Conservation (phyloP, 92 coral and sea anemone species). For the Pocillopora meandrina region DNA sequence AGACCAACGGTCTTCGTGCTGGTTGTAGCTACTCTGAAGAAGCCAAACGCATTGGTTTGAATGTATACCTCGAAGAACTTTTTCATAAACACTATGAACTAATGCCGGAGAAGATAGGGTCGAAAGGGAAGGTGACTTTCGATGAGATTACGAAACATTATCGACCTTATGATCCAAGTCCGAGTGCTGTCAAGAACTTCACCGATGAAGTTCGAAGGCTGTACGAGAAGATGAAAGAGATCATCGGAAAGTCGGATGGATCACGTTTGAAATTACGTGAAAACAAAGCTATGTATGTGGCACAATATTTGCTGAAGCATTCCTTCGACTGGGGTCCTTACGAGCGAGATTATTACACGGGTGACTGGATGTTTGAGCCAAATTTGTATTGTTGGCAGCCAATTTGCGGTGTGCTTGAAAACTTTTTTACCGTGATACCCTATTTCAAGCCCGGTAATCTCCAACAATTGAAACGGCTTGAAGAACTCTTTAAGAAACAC, state of each 20-base stretch:
- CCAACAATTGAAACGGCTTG: constrained; percentile 44
- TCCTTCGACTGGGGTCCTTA: constrained; percentile 72
- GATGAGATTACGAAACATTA: constrained; percentile 52
- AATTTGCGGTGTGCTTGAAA: constrained; percentile 32
- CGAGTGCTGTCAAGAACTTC: constrained; percentile 58
- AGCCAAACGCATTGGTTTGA: constrained; percentile 54
- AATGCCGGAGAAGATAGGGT: constrained; percentile 36
- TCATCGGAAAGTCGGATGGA: constrained; percentile 47
- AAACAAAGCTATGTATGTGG: constrained; percentile 59
- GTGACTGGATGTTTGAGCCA: constrained; percentile 91
- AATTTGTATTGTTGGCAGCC: constrained; percentile 90
- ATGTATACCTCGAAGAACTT: constrained; percentile 59
- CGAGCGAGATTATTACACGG: constrained; percentile 77
- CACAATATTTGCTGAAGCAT: constrained; percentile 59
- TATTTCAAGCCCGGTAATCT: constrained; percentile 48
- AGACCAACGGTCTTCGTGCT: constrained; percentile 2
- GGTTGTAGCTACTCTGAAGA: constrained; percentile 55
- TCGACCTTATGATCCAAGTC: constrained; percentile 75
- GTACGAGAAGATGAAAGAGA: constrained; percentile 40
- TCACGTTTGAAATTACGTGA: constrained; percentile 54
- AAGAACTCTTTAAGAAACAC: constrained; percentile 45
- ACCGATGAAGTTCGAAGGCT: constrained; percentile 67
- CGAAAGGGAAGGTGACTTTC: constrained; percentile 21
- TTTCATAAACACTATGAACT: constrained; percentile 33
- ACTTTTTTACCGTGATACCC: background rate